Evolutionary conservation across 1,140 invertebrate genomes (phyloP), one percentile per base, ranked within the genome.

Genomic region (Diachasmimorpha longicaudata): DNA sequence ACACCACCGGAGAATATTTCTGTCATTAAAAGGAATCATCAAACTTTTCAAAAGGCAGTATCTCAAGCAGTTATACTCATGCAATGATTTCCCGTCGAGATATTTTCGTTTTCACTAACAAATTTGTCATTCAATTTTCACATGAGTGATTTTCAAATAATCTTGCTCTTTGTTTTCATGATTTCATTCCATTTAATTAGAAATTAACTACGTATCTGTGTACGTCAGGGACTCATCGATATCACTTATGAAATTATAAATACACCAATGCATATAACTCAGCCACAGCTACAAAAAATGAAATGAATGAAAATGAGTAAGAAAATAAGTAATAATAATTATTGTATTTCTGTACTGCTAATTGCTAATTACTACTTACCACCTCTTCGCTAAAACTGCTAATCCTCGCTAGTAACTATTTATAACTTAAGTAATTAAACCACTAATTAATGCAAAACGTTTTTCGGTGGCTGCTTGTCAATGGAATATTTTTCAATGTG

Each of bases 401-500:
- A 63, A 63, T 31, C 21, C 11, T 25, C 42, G 69, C 69, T 71
- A 71, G 69, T 48, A 71, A 74, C 44, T 74, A 68, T 68, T 36
- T 36, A 74, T 36, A 68, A 74, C 42, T 70, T 21, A 55, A 74
- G 5, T 39, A 73, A 42, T 39, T 23, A 42, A 39, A 69, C 44
- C 48, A 69, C 31, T 70, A 75, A 44, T 67, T 23, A 37, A 42
- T 37, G 48, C 25, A 55, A 66, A 37, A 74, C 46, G 16, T 70
- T 69, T 73, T 44, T 52, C 25, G 36, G 73, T 75, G 73, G 73
- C 42, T 73, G 71, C 71, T 69, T 75, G 67, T 48, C 66, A 52
- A 46, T 69, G 25, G 25, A 37, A 36, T 52, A 52, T 75, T 78
- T 71, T 78, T 72, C 55, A 39, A 78, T 76, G 77, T 78, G 77